Evolutionary conservation across 2,888 invertebrate species (phyloP), one percentile per base, ranked within the genome.

Genomic region (Yponomeuta malinellus): DNA sequence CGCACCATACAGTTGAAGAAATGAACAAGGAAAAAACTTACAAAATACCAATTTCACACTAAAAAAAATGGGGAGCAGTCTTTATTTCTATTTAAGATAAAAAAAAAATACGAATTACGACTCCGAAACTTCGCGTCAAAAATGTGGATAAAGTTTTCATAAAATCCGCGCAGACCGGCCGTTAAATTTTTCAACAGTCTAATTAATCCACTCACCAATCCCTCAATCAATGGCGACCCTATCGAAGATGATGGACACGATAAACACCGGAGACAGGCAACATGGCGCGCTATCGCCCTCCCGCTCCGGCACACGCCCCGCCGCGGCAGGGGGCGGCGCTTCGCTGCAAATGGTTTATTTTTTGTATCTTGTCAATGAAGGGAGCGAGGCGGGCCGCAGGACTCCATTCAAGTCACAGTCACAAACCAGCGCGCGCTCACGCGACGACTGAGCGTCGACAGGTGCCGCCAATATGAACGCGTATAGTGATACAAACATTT

Each of bases 311-410:
- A 48, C 72, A 67, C 72, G 29, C 64, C 66, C 66, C 68, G 68
- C 64, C n/a, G 71, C 52, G 72, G 72, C 72, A 68, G 70, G 67
- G 67, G 33, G 67, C n/a, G 67, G 37, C 84, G 67, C 67, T 15
- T n/a, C 37, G 31, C 37, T 43, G 15, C 69, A 87, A 84, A 83
- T 86, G 89, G 86, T 83, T 59, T 84, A 83, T 88, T 90, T 90
- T 90, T 91, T 91, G 86, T 90, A 81, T 88, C 87, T 89, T 89
- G 90, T 91, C 90, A 90, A 89, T 87, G 89, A 90, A 90, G 87
- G 88, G 86, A 86, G 88, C 84, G 71, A 64, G 63, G 84, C 82
- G 82, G 88, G 87, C 52, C 82, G 79, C 84, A 83, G 84, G 85
- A 82, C 78, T 79, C 72, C 64, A 64, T 23, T 63, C 71, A 43